Evolutionary conservation across 2,888 invertebrate species (phyloP).

Genomic region (Coronaproctus castanopsis): DNA sequence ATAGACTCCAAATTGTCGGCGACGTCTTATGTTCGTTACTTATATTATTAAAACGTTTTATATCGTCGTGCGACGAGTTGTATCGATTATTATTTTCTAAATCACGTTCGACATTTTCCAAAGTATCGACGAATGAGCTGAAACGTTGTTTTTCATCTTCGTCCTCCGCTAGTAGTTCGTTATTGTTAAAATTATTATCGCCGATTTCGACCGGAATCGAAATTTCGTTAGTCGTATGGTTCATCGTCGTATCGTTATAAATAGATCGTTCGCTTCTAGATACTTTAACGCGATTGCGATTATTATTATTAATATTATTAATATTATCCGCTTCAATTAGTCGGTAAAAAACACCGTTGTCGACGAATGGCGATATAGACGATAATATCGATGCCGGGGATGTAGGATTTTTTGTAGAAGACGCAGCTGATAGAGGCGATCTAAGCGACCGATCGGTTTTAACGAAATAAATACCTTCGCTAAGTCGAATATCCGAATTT

Average conservation of each 20-base stretch:
- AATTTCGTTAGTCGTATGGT: too few species aligned
- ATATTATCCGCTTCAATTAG: not conserved
- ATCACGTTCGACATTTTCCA: slow-evolving; percentile 3
- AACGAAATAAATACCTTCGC: slow-evolving; percentile 40
- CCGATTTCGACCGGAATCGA: too few species aligned
- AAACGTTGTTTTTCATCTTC: slow-evolving; percentile 18
- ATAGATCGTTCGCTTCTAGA: not conserved
- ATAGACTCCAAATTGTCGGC: slow-evolving; percentile 30
- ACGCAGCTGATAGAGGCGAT: not conserved
- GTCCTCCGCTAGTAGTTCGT: slow-evolving; percentile 2
- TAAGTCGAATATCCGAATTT: slow-evolving; percentile 36
- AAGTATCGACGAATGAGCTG: not conserved
- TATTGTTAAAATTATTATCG: not conserved
- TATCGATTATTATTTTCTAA: slow-evolving; percentile 2
- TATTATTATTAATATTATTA: not conserved
- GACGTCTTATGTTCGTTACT: not conserved
- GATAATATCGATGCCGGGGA: not conserved
- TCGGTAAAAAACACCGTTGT: not conserved
- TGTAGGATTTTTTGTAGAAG: slow-evolving; percentile 31
- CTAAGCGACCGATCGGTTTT: slow-evolving; percentile 29
- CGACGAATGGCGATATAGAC: not conserved
- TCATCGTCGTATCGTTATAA: too few species aligned
- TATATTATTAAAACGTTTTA: not conserved
- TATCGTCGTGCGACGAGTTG: not conserved
- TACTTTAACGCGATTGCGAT: not conserved